Conservation (phyloP, 2,888 invertebrate species). For the Zele albiditarsus region DNA sequence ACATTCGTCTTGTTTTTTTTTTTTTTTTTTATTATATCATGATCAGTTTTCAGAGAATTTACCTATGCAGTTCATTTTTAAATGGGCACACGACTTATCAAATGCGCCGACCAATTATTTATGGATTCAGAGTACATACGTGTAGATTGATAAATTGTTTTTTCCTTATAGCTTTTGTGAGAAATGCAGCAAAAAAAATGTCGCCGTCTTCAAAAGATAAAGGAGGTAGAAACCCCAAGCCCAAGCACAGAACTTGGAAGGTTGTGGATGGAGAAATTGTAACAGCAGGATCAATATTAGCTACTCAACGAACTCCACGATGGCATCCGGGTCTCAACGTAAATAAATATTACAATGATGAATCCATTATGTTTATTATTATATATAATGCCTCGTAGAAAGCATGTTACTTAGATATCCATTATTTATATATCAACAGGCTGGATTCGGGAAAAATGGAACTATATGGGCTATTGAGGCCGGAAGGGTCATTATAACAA, state of each 20-base stretch:
- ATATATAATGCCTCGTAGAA: neutral
- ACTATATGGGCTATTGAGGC: conserved; percentile 86
- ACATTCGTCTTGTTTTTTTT: no score
- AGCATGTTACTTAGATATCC: conserved; percentile 1
- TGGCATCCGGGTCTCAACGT: conserved; percentile 90
- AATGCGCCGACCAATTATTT: no score
- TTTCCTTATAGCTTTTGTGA: conserved; percentile 70
- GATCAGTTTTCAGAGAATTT: no score
- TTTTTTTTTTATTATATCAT: no score
- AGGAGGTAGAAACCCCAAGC: conserved; percentile 77
- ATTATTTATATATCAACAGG: conserved; percentile 75
- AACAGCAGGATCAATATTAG: conserved; percentile 80
- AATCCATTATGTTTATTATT: conserved; percentile 4
- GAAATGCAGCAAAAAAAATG: conserved; percentile 84
- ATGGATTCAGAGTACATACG: no score
- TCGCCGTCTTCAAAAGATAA: conserved; percentile 82
- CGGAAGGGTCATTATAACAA: conserved; percentile 86
- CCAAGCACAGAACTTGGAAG: conserved; percentile 86
- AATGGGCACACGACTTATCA: no score
- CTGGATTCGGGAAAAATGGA: conserved; percentile 86
- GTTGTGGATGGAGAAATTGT: conserved; percentile 83
- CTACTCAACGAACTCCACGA: conserved; percentile 79
- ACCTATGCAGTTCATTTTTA: no score
- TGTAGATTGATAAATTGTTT: neutral
- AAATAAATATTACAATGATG: conserved; percentile 58